These are phyloP conservation scores for Macrocentrus cingulum DNA, from an alignment of 1,140 invertebrate species.

Conservation along the genomic window DNA sequence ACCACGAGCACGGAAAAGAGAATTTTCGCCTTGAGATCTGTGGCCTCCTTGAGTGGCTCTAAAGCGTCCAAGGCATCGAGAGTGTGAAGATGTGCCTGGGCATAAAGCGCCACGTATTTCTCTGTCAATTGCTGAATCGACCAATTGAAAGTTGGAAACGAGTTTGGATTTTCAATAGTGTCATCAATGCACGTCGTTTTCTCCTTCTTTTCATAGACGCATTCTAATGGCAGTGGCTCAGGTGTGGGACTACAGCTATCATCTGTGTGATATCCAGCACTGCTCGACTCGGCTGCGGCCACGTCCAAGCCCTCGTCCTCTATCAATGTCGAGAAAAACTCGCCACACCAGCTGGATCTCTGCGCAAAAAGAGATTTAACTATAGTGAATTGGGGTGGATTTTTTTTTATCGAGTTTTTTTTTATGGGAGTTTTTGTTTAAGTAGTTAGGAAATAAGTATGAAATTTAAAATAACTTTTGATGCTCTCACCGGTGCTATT, in stretches of 20 bases:
- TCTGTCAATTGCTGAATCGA: conserved; percentile 64
- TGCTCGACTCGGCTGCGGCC: conserved; percentile 41
- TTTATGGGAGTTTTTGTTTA: no score
- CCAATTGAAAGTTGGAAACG: conserved; percentile 39
- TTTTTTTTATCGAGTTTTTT: no score
- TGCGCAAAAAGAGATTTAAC: conserved; percentile 8
- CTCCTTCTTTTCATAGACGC: conserved; percentile 15
- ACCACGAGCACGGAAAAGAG: conserved; percentile 94
- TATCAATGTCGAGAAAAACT: conserved; percentile 15
- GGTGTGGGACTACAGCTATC: conserved; percentile 49
- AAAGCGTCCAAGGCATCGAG: conserved; percentile 81
- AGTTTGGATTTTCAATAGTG: conserved; percentile 36
- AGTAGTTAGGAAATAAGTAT: no score
- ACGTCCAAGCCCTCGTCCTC: conserved; percentile 28
- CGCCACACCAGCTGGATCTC: conserved; percentile 18
- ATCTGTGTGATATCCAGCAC: conserved; percentile 50
- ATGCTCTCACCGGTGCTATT: conserved; percentile 6
- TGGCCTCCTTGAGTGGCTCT: conserved; percentile 74
- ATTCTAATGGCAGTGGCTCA: conserved; percentile 27
- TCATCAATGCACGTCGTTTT: conserved; percentile 23
- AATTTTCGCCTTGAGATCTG: conserved; percentile 89
- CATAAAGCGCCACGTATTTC: conserved; percentile 81
- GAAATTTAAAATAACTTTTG: background rate
- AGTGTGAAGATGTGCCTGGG: conserved; percentile 79
- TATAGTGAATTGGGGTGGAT: no score